Evolutionary conservation across 2,797 vertebrate genomes (phyloP).

Genomic region (Artibeus jamaicensis): DNA sequence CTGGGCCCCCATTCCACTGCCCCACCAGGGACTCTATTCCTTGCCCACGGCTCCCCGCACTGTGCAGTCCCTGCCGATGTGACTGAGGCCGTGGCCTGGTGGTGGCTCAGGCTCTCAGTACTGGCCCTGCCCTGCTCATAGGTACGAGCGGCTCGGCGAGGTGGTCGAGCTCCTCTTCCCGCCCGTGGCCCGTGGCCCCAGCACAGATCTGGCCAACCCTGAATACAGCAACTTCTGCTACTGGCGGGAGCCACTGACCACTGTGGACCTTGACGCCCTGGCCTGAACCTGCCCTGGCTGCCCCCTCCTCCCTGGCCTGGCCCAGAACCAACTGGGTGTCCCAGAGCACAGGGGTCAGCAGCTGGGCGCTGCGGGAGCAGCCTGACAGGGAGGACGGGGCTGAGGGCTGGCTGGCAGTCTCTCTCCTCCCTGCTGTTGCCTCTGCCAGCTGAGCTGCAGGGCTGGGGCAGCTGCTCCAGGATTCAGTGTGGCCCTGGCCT

Average conservation of each 20-base stretch:
- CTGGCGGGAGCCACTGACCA: slow-evolving; percentile 87
- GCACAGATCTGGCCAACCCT: slow-evolving; percentile 82
- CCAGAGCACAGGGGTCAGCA: neutral
- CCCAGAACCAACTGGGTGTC: neutral
- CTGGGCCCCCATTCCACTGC: neutral
- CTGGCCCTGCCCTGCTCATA: slow-evolving; percentile 56
- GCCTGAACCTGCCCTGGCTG: neutral
- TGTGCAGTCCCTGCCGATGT: accelerated
- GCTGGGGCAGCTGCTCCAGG: neutral
- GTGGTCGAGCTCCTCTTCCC: slow-evolving; percentile 95
- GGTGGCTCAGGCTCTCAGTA: neutral
- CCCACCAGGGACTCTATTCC: neutral
- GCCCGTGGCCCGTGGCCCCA: slow-evolving; percentile 75
- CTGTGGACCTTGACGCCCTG: slow-evolving; percentile 39
- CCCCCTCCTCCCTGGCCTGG: neutral
- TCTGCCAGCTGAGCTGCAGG: neutral
- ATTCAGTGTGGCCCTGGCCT: neutral
- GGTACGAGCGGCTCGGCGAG: slow-evolving; percentile 90
- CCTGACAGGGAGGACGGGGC: neutral
- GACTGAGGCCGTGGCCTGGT: accelerated
- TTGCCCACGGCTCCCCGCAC: neutral
- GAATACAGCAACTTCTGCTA: slow-evolving; percentile 90
- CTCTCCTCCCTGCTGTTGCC: neutral
- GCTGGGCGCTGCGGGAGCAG: neutral
- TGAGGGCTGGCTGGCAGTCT: neutral